Evolutionary conservation across 2,888 invertebrate species (phyloP).

Genomic region (Hydropsyche betteni): DNA sequence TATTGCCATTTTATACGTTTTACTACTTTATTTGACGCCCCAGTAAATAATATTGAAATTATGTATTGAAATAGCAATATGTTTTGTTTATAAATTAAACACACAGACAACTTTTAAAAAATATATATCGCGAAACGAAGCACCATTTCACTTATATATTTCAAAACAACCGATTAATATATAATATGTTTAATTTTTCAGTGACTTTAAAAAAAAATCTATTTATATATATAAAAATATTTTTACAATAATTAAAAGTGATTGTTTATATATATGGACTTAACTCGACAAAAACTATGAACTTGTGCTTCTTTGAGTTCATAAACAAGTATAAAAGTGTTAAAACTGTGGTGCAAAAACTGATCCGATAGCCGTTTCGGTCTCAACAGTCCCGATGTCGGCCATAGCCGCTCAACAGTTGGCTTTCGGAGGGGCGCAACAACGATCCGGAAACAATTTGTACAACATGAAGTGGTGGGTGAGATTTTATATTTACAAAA

Average conservation of each 20-base stretch:
- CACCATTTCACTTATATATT: no score
- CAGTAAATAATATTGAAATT: constrained; percentile 14
- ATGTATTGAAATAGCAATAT: not conserved
- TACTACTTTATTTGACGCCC: not conserved
- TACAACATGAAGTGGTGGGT: constrained; percentile 50
- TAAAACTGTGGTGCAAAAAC: not conserved
- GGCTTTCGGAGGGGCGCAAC: constrained; percentile 40
- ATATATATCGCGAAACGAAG: no score
- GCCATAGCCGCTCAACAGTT: constrained; percentile 45
- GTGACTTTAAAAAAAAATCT: no score
- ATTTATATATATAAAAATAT: not conserved
- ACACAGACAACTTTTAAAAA: no score
- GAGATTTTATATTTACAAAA: constrained; percentile 8
- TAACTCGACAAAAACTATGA: constrained; percentile 12
- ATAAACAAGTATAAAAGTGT: not conserved
- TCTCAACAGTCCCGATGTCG: constrained; percentile 39
- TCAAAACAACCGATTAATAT: no score
- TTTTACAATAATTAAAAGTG: constrained; percentile 17
- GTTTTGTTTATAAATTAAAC: no score
- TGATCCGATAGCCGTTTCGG: not conserved
- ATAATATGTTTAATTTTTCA: no score
- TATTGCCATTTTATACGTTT: constrained; percentile 8
- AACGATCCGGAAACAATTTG: constrained; percentile 38
- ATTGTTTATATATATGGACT: constrained; percentile 10
- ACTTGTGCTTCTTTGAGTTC: constrained; percentile 1